Evolutionary conservation across 2,888 invertebrate genomes (phyloP), one percentile per base, ranked within the genome.

Genomic region (Trichacis sp.): DNA sequence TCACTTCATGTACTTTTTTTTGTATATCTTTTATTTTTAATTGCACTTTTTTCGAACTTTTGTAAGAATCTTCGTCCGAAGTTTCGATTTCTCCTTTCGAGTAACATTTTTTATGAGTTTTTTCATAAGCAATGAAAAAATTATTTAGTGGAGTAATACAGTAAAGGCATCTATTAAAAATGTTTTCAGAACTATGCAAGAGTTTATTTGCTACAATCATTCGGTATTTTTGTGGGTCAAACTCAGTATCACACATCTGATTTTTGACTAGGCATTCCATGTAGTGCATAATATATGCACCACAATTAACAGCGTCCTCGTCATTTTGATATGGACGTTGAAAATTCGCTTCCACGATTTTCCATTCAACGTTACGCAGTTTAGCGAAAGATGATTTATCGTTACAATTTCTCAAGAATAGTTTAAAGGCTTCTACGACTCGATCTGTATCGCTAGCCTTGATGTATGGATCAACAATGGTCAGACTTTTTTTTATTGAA

Each of bases 381-480:
- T 14, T 40, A 6, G 40, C 40, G 14, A 40, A 40, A 5, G 40
- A 15, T 4, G 40, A 40, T 2, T 40, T 15, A 40, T 40, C 17
- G 9, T 40, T 40, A 40, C 17, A 40, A 3, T 15, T 12, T 6
- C 14, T 2, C 11, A 15, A 17, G 14, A 40, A 40, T 4, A 2
- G 3, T 17, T 15, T 14, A 40, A 40, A 40, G 14, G 40, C 40
- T 14, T 14, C 15, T 4, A 15, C 6, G 4, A 40, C 40, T 14
- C 40, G 14, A 14, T 40, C 40, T 3, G 3, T 4, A 9, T 40
- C 40, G 40, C 11, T 40, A 40, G 6, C 17, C 2, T 4, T 17
- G 8, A 14, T n/a, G 11, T 40, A 24, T 2, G 55, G 48, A 47
- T 55, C 55, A 1, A 47, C 20, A 11, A 36, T 36, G 0, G n/a